Percentiles rank a stretch among this genome's conserved stretches.
These are phyloP conservation scores for Ariopsis seemanni DNA, from an alignment of 2,113 vertebrate species.

Conservation along the genomic window DNA sequence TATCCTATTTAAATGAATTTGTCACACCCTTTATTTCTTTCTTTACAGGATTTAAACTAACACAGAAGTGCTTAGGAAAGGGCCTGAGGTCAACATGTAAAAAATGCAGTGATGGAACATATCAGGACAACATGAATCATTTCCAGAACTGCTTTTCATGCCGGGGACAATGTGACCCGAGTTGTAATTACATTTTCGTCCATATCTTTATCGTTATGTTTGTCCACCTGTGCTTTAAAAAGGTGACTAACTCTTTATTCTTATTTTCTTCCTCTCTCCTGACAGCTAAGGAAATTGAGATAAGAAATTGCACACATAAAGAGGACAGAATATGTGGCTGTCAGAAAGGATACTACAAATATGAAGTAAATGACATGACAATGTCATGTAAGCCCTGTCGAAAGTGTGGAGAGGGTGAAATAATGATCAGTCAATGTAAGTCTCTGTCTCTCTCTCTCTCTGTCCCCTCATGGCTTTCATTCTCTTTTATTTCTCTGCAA, in stretches of 20 bases:
- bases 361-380: fast-evolving
- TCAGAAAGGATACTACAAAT: constrained; percentile 49
- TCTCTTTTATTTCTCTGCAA: neutral
- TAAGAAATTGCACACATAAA: fast-evolving
- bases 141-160: constrained; percentile 45
- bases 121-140: constrained; percentile 52
- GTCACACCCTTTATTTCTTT: neutral
- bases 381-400: constrained; percentile 52
- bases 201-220: neutral
- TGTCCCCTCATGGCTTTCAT: neutral
- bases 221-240: neutral
- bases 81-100: constrained; percentile 50
- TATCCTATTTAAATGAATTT: neutral
- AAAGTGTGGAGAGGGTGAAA: constrained; percentile 47
- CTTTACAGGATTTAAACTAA: constrained; percentile 64
- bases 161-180: constrained; percentile 39
- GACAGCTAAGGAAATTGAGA: neutral
- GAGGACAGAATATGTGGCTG: constrained; percentile 64
- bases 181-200: constrained; percentile 21
- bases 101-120: constrained; percentile 29
- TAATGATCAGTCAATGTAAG: constrained; percentile 55
- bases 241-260: neutral
- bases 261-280: neutral
- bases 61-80: neutral
- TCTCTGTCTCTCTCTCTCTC: neutral